These are phyloP conservation scores for Tyto alba DNA, from an alignment of 2,113 vertebrate species.

Conservation along the genomic window DNA sequence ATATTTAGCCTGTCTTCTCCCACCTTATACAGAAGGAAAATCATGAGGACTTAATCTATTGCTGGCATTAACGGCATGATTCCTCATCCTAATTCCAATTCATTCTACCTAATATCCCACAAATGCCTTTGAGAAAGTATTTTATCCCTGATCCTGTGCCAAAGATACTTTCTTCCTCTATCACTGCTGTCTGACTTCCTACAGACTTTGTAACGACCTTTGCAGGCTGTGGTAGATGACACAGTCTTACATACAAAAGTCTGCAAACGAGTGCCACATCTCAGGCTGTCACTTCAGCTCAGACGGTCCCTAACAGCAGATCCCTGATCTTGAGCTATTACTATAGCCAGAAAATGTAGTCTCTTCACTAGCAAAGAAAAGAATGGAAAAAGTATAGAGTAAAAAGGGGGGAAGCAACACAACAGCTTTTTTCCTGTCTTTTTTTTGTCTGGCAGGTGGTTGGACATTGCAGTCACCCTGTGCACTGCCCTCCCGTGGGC, in stretches of 20 bases:
- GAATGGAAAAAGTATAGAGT: neutral
- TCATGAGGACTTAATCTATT: slow-evolving; percentile 10
- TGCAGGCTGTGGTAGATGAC: neutral
- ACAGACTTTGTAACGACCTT: slow-evolving; percentile 19
- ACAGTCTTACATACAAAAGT: neutral
- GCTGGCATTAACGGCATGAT: neutral
- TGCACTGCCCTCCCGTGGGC: neutral
- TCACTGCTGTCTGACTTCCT: slow-evolving; percentile 7
- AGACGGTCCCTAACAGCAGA: neutral
- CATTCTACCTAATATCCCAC: slow-evolving; percentile 24
- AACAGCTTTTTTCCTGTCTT: neutral
- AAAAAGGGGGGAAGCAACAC: neutral
- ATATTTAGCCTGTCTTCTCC: slow-evolving; percentile 24
- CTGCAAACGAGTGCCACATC: neutral
- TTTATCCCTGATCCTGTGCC: slow-evolving; percentile 36
- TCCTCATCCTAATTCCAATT: slow-evolving; percentile 27
- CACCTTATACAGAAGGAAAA: neutral
- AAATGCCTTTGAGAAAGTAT: slow-evolving; percentile 42
- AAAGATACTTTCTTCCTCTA: slow-evolving; percentile 41
- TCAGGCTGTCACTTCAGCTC: slow-evolving; percentile 14
- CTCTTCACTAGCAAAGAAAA: neutral
- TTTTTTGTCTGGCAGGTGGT: neutral
- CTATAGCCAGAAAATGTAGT: neutral
- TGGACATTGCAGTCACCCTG: fast-evolving
- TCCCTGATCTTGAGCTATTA: slow-evolving; percentile 11